Percentiles rank a stretch among this genome's conserved stretches.
These are phyloP conservation scores for Tipula lateralis DNA, from an alignment of 2,888 invertebrate genomes.

Conservation along the genomic window DNA sequence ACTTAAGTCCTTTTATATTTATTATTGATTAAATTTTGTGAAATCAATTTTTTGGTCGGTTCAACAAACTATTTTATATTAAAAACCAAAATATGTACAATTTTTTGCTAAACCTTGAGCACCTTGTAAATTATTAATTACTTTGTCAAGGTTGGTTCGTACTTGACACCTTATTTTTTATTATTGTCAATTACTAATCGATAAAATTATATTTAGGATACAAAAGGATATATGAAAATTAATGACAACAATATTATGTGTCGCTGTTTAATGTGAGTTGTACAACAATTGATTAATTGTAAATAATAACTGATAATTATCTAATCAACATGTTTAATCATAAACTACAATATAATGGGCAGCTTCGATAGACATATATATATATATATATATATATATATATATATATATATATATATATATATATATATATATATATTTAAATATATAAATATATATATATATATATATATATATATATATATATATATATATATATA, in stretches of 20 bases:
- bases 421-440: no score
- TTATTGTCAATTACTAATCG: neutral
- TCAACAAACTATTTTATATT: neutral
- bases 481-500: no score
- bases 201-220: neutral
- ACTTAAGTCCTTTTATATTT: no score
- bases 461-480: no score
- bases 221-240: no score
- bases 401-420: no score
- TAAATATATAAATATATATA: no score
- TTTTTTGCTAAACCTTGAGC: neutral
- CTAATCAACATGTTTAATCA: neutral
- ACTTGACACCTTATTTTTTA: neutral
- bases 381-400: no score
- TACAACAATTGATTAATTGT: neutral
- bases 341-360: no score
- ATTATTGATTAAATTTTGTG: no score
- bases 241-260: neutral
- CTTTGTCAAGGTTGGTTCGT: neutral
- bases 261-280: neutral
- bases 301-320: neutral
- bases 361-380: no score
- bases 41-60: neutral
- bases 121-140: neutral
- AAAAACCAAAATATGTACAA: neutral